These are phyloP conservation scores for Macrotus californicus DNA, from an alignment of 2,113 vertebrate species.

Conservation along the genomic window DNA sequence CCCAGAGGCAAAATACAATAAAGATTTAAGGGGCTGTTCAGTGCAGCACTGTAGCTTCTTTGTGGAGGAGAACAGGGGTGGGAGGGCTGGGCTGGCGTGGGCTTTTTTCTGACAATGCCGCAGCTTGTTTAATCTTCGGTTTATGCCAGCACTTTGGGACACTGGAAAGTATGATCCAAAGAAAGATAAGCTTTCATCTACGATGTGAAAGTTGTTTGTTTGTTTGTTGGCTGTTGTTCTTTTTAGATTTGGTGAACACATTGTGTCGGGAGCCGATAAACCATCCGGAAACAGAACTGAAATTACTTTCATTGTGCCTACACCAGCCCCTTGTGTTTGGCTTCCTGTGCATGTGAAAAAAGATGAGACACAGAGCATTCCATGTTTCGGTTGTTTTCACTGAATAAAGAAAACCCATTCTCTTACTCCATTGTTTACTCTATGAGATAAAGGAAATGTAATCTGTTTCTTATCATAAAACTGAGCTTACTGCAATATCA, in stretches of 20 bases:
- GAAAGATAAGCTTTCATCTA: constrained; percentile 27
- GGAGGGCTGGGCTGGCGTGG: background rate
- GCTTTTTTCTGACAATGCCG: constrained; percentile 17
- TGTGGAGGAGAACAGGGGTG: constrained; percentile 1
- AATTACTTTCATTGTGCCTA: background rate
- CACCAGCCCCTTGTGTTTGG: background rate
- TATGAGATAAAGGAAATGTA: constrained; percentile 4
- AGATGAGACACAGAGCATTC: background rate
- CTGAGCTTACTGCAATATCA: background rate
- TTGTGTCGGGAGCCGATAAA: background rate
- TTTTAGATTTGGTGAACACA: constrained; percentile 25
- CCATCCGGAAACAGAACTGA: constrained; percentile 5
- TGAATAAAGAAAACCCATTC: background rate
- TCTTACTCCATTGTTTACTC: constrained; percentile 13
- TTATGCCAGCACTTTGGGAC: constrained; percentile 32
- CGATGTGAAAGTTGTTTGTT: background rate
- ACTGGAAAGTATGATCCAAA: background rate
- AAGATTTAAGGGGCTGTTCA: constrained; percentile 62
- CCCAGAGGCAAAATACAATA: constrained; percentile 66
- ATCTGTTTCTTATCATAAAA: constrained; percentile 22
- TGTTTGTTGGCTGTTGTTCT: background rate
- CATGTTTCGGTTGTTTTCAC: background rate
- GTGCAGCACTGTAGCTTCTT: background rate
- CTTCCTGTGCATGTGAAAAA: background rate
- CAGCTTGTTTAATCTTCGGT: constrained; percentile 53